phyloP scores from a whole-genome alignment of 2,113 vertebrate species.

The Gadus macrocephalus region DNA sequence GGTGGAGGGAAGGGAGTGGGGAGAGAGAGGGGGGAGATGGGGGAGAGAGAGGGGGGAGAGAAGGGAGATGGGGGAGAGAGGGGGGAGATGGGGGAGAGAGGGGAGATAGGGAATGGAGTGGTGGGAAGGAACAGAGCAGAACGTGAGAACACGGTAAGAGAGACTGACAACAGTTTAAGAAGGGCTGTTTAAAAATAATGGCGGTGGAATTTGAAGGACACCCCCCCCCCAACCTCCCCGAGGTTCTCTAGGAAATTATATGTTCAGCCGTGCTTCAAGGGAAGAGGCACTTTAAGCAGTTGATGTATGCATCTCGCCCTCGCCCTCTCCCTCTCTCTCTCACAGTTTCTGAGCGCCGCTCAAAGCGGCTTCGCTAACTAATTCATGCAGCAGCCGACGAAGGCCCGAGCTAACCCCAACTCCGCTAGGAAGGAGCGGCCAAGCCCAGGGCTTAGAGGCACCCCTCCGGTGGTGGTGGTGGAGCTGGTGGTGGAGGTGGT shows the following conservation, averaged over 20 bases:
- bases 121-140: not conserved
- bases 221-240: no score
- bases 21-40: no score
- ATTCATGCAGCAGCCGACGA: constrained; percentile 19
- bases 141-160: constrained; percentile 23
- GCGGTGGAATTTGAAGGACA: no score
- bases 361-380: constrained; percentile 33
- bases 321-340: not conserved
- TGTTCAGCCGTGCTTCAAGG: constrained; percentile 44
- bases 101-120: not conserved
- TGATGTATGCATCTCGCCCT: no score
- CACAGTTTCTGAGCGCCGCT: constrained; percentile 23
- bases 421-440: constrained; percentile 21
- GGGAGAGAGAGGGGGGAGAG: not conserved
- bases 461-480: constrained; percentile 23
- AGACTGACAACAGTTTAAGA: not conserved
- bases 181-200: not conserved
- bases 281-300: constrained; percentile 13
- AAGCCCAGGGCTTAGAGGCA: constrained; percentile 20
- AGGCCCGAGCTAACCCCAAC: constrained; percentile 11
- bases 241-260: constrained; percentile 37
- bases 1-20: no score
- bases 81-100: not conserved
- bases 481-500: no score
- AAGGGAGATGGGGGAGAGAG: not conserved